Base-by-base conservation (phyloP, 2,888 invertebrate species). In the Panzeria rudis region DNA sequence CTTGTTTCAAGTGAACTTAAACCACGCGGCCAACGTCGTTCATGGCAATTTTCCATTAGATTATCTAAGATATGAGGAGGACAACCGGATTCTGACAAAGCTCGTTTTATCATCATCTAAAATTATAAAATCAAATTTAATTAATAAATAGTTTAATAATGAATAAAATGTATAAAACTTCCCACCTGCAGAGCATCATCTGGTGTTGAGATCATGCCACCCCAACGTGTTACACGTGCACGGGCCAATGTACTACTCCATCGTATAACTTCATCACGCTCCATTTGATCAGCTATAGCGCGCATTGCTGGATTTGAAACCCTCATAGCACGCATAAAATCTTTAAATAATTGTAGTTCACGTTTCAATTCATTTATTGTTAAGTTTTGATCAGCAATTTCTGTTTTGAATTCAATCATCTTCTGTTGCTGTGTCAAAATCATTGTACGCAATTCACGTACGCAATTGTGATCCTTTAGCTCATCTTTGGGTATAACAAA, bases 201-300 rank as follows among this genome's bases (percentile, higher is more conserved):
- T 0, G 99, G 99, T 13, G 99, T 99, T 35, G 98, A 98, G 90
- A 99, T 99, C 98, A 99, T 98, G 77, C 98, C 98, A 75, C 98
- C 99, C 99, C 98, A 99, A 80, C 98, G 94, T 0, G 98, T 98
- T 59, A 99, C 98, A 83, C 98, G 93, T 20, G 98, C 98, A 61
- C 97, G 93, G 0, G 97, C 94, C 62, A 98, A 93, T 0, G 97
- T 95, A 88, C 95, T 95, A 61, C 97, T 97, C 98, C 98, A 98
- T 89, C 97, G 94, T 50, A 97, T 94, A 80, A 98, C 97, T 92
- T 98, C 98, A 90, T 98, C 98, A 75, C 97, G 95, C 92, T 98
- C 98, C 96, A 98, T 97, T 90, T 98, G 97, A 91, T 98, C 97
- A 3, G 98, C 97, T 72, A 98, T 95, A 29, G 97, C 97, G 71